Conservation (phyloP, 2,888 invertebrate species). For the Platycheirus rosarum region DNA sequence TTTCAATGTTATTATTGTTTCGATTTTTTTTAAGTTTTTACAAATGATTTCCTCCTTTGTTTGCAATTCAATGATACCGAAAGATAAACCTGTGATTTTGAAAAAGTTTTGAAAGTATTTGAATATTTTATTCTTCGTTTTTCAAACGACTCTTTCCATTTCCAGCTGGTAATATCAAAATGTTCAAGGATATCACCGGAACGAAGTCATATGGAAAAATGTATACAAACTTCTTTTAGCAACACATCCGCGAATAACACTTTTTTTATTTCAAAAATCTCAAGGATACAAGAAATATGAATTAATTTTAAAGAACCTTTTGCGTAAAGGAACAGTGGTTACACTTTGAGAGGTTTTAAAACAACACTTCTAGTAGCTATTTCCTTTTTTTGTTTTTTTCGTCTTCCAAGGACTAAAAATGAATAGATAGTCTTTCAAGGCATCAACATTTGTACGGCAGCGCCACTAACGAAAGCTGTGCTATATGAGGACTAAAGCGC, state of each 20-base stretch:
- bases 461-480: slow-evolving; percentile 33
- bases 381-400: neutral
- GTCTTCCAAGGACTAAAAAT: slow-evolving; percentile 28
- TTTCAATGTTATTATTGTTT: slow-evolving; percentile 65
- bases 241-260: slow-evolving; percentile 1
- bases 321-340: neutral
- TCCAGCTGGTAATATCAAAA: too few relatives aligned
- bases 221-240: neutral
- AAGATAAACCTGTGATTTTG: slow-evolving; percentile 59
- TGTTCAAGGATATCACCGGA: too few relatives aligned
- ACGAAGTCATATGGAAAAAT: too few relatives aligned
- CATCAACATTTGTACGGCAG: slow-evolving; percentile 45
- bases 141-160: too few relatives aligned
- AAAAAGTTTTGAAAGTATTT: slow-evolving; percentile 38
- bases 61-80: slow-evolving; percentile 64
- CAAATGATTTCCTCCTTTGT: slow-evolving; percentile 64
- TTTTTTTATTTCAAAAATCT: neutral
- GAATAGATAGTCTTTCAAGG: slow-evolving; percentile 33
- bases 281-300: neutral
- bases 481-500: slow-evolving; percentile 18
- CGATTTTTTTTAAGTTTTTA: slow-evolving; percentile 24
- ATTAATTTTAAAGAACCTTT: neutral
- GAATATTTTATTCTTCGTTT: neutral
- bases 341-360: slow-evolving; percentile 4
- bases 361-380: slow-evolving; percentile 12